These are phyloP conservation scores for Plutomurus gul DNA, from an alignment of 1,140 invertebrate genomes.

Conservation along the genomic window DNA sequence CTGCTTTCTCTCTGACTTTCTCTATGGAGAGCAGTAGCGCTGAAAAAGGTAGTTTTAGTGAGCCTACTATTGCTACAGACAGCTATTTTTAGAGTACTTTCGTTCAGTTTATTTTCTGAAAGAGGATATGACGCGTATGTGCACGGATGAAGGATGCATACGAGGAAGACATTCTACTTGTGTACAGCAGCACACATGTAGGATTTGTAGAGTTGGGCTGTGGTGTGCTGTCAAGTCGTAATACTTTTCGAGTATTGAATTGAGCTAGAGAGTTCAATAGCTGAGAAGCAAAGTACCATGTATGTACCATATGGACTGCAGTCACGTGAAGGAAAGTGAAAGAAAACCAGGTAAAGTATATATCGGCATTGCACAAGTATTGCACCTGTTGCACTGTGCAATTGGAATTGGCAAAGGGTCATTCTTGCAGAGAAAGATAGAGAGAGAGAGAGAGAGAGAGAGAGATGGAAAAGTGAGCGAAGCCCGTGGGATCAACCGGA, in stretches of 20 bases:
- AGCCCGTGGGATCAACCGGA: slow-evolving; percentile 23
- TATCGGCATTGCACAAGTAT: not conserved
- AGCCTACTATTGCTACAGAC: no score
- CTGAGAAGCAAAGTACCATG: not conserved
- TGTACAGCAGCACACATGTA: not conserved
- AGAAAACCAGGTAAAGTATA: no score
- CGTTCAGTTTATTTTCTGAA: no score
- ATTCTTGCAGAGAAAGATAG: not conserved
- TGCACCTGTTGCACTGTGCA: slow-evolving; percentile 36
- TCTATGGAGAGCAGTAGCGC: no score
- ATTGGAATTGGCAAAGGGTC: slow-evolving; percentile 30
- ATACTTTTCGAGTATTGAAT: not conserved
- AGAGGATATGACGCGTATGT: no score
- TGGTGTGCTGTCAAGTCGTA: not conserved
- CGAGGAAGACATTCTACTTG: not conserved
- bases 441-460: not conserved
- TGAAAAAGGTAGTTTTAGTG: no score
- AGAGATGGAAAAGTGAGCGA: not conserved
- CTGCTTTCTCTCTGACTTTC: no score
- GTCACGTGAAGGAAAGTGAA: no score
- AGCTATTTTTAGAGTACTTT: no score
- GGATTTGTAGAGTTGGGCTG: not conserved
- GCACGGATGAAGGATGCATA: no score
- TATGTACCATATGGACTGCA: not conserved
- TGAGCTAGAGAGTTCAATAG: not conserved